Evolutionary conservation across 2,888 invertebrate species (phyloP).

Genomic region (Hirudinaria manillensis): DNA sequence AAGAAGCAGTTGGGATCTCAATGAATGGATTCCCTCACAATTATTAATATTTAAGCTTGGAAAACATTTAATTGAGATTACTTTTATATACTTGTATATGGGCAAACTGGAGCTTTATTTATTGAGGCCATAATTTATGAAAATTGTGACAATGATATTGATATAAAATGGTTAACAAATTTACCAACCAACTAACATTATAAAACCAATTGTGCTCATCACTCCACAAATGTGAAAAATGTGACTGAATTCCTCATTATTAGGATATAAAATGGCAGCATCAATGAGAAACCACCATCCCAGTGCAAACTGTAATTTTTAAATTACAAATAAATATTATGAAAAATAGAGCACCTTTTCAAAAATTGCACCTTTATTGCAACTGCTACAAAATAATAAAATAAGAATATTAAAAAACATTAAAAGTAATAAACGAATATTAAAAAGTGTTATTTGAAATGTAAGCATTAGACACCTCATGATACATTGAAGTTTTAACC

Average conservation of each 20-base stretch:
- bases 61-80: no score
- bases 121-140: no score
- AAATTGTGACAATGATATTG: background rate
- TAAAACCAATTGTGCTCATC: slow-evolving; percentile 84
- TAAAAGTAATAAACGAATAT: no score
- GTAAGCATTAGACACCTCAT: no score
- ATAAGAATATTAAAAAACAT: no score
- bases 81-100: background rate
- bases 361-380: background rate
- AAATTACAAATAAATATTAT: background rate
- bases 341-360: background rate
- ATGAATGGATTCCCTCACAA: no score
- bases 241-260: slow-evolving; percentile 57
- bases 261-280: slow-evolving; percentile 72
- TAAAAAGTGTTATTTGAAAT: no score
- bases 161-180: no score
- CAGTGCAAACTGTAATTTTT: slow-evolving; percentile 65
- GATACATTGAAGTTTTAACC: no score
- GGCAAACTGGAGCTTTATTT: slow-evolving; percentile 4
- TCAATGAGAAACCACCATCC: slow-evolving; percentile 99
- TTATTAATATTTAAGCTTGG: no score
- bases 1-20: no score
- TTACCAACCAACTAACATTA: slow-evolving; percentile 65
- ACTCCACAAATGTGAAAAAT: slow-evolving; percentile 85
- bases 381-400: no score